These are phyloP conservation scores for Ectobius pallidus DNA, from an alignment of 2,888 invertebrate genomes.

Conservation along the genomic window DNA sequence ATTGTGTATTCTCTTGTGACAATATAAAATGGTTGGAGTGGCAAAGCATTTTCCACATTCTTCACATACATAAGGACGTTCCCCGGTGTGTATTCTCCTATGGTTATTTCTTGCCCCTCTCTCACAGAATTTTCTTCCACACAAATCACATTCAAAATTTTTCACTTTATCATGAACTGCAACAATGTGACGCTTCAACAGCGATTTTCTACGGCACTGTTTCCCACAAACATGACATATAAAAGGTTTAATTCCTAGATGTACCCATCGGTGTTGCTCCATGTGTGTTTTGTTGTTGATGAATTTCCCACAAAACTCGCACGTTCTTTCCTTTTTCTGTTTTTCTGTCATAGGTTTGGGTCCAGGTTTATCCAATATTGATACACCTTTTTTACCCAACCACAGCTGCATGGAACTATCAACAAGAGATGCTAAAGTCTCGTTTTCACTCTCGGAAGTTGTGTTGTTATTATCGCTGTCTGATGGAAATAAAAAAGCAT, in stretches of 20 bases:
- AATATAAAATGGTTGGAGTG: constrained; percentile 68
- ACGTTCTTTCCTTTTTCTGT: no score
- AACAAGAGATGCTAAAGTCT: no score
- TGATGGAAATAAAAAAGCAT: no score
- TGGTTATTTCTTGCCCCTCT: constrained; percentile 48
- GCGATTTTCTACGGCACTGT: constrained; percentile 52
- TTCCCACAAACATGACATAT: constrained; percentile 32
- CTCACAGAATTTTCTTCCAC: constrained; percentile 50
- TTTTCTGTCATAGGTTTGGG: no score
- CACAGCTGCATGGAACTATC: no score
- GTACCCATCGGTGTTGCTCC: constrained; percentile 57
- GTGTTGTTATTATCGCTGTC: no score
- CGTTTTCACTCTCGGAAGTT: no score
- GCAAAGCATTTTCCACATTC: constrained; percentile 63
- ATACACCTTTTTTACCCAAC: no score
- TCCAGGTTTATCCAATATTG: no score
- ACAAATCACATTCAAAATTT: constrained; percentile 60
- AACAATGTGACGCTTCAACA: constrained; percentile 60
- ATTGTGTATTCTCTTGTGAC: constrained; percentile 65
- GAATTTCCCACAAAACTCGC: constrained; percentile 41
- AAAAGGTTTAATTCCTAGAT: constrained; percentile 54
- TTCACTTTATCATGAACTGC: constrained; percentile 63
- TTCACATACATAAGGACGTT: constrained; percentile 54
- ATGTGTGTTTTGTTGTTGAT: constrained; percentile 30
- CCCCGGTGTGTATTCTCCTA: constrained; percentile 49